Conservation (phyloP, 2,113 vertebrate genomes). For the Malurus elegans region DNA sequence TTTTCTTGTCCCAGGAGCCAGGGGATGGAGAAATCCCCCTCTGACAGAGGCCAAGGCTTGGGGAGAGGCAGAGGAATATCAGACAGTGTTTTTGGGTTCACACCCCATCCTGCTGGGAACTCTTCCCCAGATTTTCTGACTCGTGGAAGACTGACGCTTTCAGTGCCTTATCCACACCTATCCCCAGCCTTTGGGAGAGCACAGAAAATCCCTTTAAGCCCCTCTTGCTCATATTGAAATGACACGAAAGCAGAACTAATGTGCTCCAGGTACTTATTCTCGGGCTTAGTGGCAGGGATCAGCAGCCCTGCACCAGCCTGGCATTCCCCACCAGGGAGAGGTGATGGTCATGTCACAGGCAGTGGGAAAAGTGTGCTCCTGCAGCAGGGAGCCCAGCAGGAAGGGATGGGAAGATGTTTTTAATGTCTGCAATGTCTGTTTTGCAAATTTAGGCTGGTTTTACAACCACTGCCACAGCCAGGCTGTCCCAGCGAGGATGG, state of each 20-base stretch:
- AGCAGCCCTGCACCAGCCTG: neutral
- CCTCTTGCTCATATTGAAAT: constrained; percentile 8
- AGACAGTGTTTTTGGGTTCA: neutral
- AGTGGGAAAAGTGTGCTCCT: neutral
- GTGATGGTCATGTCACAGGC: neutral
- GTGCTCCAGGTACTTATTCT: constrained; percentile 34
- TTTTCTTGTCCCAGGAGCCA: neutral
- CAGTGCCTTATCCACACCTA: neutral
- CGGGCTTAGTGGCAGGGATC: neutral
- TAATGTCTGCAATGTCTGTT: neutral
- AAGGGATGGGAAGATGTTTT: neutral
- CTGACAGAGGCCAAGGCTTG: accelerated
- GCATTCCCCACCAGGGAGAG: accelerated
- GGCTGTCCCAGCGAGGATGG: neutral
- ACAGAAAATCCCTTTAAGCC: constrained; percentile 51
- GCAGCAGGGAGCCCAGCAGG: neutral
- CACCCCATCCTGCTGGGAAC: neutral
- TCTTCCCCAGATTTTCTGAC: neutral
- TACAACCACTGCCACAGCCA: neutral
- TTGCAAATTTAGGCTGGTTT: neutral
- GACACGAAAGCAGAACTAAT: constrained; percentile 42
- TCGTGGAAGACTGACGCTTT: neutral
- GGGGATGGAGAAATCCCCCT: neutral
- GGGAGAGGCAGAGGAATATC: neutral
- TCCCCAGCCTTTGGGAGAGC: neutral